phyloP scores from a whole-genome alignment of 2,113 vertebrate species.

The Callorhinus ursinus region DNA sequence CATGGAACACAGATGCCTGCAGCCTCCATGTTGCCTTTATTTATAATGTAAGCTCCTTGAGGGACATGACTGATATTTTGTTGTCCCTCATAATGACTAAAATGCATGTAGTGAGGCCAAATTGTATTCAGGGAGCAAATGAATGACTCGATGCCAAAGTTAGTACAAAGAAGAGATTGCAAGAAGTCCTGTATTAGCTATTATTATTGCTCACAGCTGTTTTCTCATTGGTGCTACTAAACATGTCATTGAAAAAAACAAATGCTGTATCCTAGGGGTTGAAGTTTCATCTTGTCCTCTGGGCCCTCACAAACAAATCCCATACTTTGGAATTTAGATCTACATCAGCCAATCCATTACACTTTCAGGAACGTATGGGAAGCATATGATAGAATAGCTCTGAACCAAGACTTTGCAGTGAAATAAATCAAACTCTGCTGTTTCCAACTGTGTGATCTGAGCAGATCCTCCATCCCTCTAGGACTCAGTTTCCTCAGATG shows the following conservation, averaged over 20 bases:
- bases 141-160: conserved; percentile 16
- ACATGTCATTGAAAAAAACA: neutral
- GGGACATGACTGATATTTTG: neutral
- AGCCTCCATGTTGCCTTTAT: neutral
- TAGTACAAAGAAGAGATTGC: neutral
- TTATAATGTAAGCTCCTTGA: neutral
- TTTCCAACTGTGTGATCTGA: neutral
- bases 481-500: neutral
- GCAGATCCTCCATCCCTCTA: neutral
- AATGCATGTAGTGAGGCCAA: neutral
- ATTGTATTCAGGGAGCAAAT: conserved; percentile 42
- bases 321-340: neutral
- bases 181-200: neutral
- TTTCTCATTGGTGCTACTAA: conserved; percentile 39
- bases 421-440: neutral
- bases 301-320: neutral
- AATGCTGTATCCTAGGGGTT: neutral
- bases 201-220: conserved; percentile 15
- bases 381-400: neutral
- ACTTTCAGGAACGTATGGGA: neutral
- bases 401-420: neutral
- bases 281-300: neutral
- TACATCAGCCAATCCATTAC: neutral
- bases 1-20: neutral
- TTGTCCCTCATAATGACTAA: neutral